Evolutionary conservation across 2,797 vertebrate genomes (phyloP), one percentile per base, ranked within the genome.

Genomic region (Podarcis siculus): DNA sequence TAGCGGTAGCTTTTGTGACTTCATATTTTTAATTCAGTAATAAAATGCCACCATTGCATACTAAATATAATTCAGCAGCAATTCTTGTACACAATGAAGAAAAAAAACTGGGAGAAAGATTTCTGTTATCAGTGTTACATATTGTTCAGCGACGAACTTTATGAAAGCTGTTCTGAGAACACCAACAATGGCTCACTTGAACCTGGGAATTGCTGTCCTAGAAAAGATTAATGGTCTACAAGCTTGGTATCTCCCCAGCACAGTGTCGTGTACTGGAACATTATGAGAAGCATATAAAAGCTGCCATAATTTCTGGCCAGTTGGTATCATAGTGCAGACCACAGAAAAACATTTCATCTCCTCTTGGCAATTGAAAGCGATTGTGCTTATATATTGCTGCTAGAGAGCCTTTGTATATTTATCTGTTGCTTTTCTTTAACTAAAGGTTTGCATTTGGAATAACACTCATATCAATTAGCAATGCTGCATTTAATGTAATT

Each of bases 271-370:
- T 78, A 75, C 42, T 75, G 45, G 64, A 85, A 86, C 49, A 1
- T 1, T 94, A 86, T 80, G 79, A 93, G 90, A 84, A 21, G 78
- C 49, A 32, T 72, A 90, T 69, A 83, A 77, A 86, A 91, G 81
- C 66, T 67, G 64, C 77, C 85, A 10, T 88, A 82, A 67, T 83
- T 93, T 86, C 86, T 86, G 79, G 61, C 72, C 58, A 80, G 3
- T 86, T 93, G 82, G 17, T 73, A 10, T 79, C 72, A 85, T 92
- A 17, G 32, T 93, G 23, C 25, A 84, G 42, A 32, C 13, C 17
- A 55, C 8, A 67, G 73, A 89, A 82, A 84, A 90, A 90, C 85
- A 76, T 88, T 94, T 94, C 82, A 80, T 92, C 85, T 90, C 90
- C 82, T 92, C 23, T 87, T 89, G 35, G 35, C 79, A 77, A 76